These are phyloP conservation scores for Drosophila incognita DNA, from an alignment of 2,888 invertebrate species.

Conservation along the genomic window DNA sequence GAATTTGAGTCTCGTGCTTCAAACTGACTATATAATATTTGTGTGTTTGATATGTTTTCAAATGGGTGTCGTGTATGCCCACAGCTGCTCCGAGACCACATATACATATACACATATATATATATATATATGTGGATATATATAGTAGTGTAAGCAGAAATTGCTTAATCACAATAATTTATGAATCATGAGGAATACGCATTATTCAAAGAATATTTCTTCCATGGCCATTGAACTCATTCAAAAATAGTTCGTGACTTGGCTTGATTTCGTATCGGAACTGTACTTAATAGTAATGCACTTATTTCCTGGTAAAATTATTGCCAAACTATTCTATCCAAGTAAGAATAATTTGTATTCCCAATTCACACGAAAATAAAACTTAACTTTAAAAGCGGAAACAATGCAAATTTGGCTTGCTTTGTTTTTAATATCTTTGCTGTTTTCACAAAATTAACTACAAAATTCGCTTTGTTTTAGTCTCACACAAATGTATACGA, in stretches of 20 bases:
- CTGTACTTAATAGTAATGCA: not conserved
- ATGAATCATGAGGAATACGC: not conserved
- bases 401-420: conserved; percentile 19
- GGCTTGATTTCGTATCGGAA: not conserved
- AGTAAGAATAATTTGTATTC: not conserved
- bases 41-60: not conserved
- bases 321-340: not conserved
- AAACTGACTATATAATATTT: not conserved
- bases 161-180: not conserved
- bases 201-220: not conserved
- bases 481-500: not conserved
- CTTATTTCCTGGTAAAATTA: not conserved
- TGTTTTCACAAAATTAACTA: too few species aligned
- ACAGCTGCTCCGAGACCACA: not conserved
- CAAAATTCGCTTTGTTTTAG: conserved; percentile 15
- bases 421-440: conserved; percentile 7
- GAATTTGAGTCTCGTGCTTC: not conserved
- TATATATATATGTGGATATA: not conserved
- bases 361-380: not conserved
- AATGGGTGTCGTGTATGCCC: not conserved
- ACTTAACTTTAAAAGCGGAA: not conserved
- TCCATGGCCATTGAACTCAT: not conserved
- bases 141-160: not conserved
- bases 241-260: not conserved
- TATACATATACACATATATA: too few species aligned